Conservation (phyloP, 2,888 invertebrate species). For the Tanypteryx hageni region DNA sequence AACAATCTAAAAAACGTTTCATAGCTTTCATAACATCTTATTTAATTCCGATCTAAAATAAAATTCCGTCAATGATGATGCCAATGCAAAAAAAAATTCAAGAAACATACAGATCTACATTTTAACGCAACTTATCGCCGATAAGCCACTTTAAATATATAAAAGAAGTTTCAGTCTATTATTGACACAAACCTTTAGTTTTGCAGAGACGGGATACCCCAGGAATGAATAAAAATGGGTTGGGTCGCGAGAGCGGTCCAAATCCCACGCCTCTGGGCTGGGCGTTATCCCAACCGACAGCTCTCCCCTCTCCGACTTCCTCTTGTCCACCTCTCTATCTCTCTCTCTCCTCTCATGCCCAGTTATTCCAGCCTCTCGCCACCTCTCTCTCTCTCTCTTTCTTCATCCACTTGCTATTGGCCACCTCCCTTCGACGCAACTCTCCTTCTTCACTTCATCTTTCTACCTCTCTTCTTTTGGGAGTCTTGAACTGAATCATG, state of each 20-base stretch:
- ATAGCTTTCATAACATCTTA: too few relatives aligned
- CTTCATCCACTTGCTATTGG: neutral
- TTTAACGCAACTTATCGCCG: too few relatives aligned
- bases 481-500: neutral
- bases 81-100: too few relatives aligned
- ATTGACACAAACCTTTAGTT: too few relatives aligned
- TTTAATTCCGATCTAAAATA: too few relatives aligned
- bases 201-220: neutral
- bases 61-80: too few relatives aligned
- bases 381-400: neutral
- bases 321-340: neutral
- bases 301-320: neutral
- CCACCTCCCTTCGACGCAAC: neutral
- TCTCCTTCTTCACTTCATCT: neutral
- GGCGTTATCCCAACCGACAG: constrained; percentile 41
- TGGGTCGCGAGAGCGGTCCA: neutral
- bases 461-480: neutral
- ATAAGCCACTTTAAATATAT: too few relatives aligned
- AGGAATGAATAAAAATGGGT: constrained; percentile 6
- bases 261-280: constrained; percentile 59
- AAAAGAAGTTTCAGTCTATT: too few relatives aligned
- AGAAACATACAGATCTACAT: too few relatives aligned
- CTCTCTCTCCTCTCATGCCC: neutral
- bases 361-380: neutral
- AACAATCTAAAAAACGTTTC: too few relatives aligned